Base-by-base conservation (phyloP, 2,113 vertebrate genomes). In the Pycnonotus jocosus region DNA sequence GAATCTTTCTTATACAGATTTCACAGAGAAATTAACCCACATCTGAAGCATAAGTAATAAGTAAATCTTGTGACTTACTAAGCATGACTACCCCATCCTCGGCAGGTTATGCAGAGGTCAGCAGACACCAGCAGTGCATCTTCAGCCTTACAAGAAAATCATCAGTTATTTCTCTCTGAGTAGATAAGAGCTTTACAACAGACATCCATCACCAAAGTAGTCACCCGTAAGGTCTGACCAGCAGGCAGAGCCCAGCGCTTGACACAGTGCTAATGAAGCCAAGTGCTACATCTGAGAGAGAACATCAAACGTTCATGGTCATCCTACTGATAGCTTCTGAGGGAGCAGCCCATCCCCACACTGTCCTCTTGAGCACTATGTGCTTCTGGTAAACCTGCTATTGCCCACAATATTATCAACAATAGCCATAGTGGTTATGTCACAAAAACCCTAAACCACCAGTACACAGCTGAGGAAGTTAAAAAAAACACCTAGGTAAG, bases 21-120 rank as follows among this genome's bases (percentile, higher is more conserved):
- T 90, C 61, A 88, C 20, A n/a, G 31, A 62, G 66, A 93, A 92
- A 95, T 71, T 53, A 92, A 80, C 70, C 81, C 31, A 95, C 50
- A 64, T 93, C 54, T 85, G 89, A 96, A 94, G 90, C 70, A 54
- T 77, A 82, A 95, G 54, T 88, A 96, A 62, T 73, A 31, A 66
- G 27, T 23, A 87, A 90, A 87, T 70, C 78, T 54, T 88, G 30
- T 35, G 45, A 45, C 54, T 90, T 61, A 48, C 35, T 77, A 77
- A 92, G 78, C 45, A 47, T 44, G 81, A 95, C 70, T 85, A 76
- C 38, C 28, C 48, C 62, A 56, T 66, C n/a, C 78, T 73, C 28
- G 47, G 38, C 65, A 85, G 66, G 38, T 77, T 90, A 72, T 25
- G 27, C 31, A 68, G 58, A 95, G 71, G 73, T 82, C 87, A 95